Percentiles rank a stretch among this genome's conserved stretches.
Conservation (phyloP, 2,113 vertebrate species). For the Leptobrachium leishanense region DNA sequence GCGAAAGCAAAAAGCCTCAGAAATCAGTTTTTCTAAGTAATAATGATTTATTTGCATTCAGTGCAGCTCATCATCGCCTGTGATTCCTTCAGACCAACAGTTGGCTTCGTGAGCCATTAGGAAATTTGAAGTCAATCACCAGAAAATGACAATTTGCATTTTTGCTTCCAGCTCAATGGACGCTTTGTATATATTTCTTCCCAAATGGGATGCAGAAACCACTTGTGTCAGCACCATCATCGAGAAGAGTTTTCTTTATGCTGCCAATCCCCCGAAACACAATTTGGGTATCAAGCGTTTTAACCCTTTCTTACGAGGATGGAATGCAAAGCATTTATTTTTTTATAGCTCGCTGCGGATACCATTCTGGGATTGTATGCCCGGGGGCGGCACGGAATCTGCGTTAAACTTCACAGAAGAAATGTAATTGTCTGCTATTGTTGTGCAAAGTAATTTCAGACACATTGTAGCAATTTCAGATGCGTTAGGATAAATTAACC, state of each 20-base stretch:
- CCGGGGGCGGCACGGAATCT: neutral
- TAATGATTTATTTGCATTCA: conserved; percentile 20
- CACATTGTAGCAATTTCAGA: too few species aligned
- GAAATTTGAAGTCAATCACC: conserved; percentile 26
- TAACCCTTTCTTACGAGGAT: neutral
- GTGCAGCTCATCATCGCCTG: neutral
- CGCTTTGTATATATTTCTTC: conserved; percentile 10
- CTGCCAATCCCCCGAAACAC: neutral
- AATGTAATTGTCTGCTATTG: too few species aligned
- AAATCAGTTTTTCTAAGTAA: conserved; percentile 20
- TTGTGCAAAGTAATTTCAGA: too few species aligned
- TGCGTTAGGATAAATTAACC: too few species aligned
- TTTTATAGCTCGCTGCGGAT: too few species aligned
- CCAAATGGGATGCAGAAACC: neutral
- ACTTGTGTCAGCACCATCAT: conserved; percentile 17
- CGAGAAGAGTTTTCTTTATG: neutral
- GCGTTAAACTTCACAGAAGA: neutral
- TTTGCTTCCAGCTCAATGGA: conserved; percentile 7
- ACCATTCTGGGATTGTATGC: neutral
- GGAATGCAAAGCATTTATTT: neutral
- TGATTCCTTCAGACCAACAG: conserved; percentile 20
- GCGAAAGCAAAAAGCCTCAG: conserved; percentile 5
- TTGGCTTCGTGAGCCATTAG: conserved; percentile 18
- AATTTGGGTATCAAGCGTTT: neutral
- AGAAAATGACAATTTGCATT: conserved; percentile 18